Evolutionary conservation across 2,113 vertebrate genomes (phyloP).

Genomic region (Lycaon pictus): DNA sequence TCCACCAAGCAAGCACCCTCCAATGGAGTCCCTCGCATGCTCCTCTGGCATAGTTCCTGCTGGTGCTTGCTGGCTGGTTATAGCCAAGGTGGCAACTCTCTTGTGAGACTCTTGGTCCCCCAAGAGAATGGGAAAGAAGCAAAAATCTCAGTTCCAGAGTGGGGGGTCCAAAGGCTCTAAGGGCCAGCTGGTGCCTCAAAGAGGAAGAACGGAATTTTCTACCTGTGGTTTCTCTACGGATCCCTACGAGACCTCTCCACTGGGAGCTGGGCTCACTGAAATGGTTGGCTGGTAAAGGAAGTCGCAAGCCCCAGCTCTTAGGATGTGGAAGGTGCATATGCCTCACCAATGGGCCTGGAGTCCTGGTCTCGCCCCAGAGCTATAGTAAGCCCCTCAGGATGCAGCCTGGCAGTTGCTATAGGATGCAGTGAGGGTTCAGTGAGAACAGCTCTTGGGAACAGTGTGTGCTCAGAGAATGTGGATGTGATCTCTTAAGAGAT

Average conservation of each 20-base stretch:
- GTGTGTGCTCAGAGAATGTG: neutral
- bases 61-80: neutral
- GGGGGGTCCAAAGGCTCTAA: neutral
- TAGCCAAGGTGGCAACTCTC: conserved; percentile 22
- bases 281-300: neutral
- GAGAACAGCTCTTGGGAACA: neutral
- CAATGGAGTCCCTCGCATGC: fast-evolving
- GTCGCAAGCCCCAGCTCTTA: neutral
- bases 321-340: neutral
- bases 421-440: neutral
- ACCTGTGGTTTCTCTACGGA: neutral
- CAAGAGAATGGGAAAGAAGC: neutral
- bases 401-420: neutral
- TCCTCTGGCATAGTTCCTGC: neutral
- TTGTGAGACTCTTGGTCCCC: neutral
- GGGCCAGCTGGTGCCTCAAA: neutral
- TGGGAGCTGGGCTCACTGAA: neutral
- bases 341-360: neutral
- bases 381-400: neutral
- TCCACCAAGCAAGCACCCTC: neutral
- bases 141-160: neutral
- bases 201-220: neutral
- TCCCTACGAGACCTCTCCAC: neutral
- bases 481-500: neutral
- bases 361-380: neutral